Evolutionary conservation across 2,888 invertebrate genomes (phyloP).

Genomic region (Rhamnusium bicolor): DNA sequence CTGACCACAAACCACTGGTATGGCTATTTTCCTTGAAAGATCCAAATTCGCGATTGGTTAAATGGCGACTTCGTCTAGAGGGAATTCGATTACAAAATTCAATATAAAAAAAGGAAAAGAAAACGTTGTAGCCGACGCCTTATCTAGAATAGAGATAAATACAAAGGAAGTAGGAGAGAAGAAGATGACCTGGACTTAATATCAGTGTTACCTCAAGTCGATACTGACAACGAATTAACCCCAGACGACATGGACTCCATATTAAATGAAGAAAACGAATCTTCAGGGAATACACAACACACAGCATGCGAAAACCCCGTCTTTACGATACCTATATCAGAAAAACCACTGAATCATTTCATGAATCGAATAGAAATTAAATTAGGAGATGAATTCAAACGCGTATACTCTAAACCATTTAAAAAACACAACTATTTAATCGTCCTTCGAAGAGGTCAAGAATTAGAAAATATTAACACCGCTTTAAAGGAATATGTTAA

Average conservation of each 20-base stretch:
- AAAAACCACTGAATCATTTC: too few species aligned
- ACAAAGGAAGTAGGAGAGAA: slow-evolving; percentile 15
- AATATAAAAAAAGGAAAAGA: slow-evolving; percentile 47
- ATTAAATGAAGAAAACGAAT: too few species aligned
- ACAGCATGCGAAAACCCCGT: slow-evolving; percentile 37
- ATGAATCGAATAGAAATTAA: slow-evolving; percentile 35
- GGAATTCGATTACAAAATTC: too few species aligned
- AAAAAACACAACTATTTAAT: slow-evolving; percentile 39
- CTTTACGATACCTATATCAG: slow-evolving; percentile 36
- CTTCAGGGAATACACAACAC: slow-evolving; percentile 29
- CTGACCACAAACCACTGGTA: too few species aligned
- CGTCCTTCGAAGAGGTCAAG: too few species aligned
- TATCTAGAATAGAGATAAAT: slow-evolving; percentile 42
- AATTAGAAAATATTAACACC: slow-evolving; percentile 34
- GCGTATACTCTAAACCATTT: slow-evolving; percentile 35
- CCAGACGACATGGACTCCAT: not conserved
- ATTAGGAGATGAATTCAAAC: slow-evolving; percentile 31
- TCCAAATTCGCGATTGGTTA: too few species aligned
- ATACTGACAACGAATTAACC: too few species aligned
- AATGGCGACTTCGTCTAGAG: too few species aligned
- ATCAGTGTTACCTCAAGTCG: too few species aligned
- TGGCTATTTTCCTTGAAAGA: too few species aligned
- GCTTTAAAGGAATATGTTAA: too few species aligned
- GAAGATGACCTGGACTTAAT: too few species aligned
- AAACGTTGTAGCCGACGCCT: slow-evolving; percentile 42